Conservation (phyloP, 2,888 invertebrate genomes). For the Norana najaformis region DNA sequence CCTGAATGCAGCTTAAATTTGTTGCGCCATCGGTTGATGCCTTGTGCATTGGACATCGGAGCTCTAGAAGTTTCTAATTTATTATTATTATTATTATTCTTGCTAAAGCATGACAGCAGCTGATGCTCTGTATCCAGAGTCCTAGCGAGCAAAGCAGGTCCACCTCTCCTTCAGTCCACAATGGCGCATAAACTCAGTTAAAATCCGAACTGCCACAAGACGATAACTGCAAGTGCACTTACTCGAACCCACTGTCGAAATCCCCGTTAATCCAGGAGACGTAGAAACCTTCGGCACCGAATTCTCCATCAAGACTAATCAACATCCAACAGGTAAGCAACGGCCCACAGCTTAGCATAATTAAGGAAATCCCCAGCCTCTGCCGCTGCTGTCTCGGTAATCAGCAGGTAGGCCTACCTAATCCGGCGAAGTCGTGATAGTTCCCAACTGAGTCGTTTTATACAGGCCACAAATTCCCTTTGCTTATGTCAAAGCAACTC, state of each 20-base stretch:
- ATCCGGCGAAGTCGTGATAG: background rate
- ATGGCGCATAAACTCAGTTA: too few species aligned
- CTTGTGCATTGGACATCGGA: too few species aligned
- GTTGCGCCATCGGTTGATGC: background rate
- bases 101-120: too few species aligned
- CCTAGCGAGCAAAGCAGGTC: background rate
- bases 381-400: too few species aligned
- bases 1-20: background rate
- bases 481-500: background rate
- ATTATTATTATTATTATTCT: too few species aligned
- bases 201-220: too few species aligned
- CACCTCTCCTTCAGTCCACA: background rate
- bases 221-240: background rate
- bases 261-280: background rate
- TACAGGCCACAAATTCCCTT: background rate
- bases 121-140: too few species aligned
- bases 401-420: background rate
- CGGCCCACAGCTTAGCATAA: background rate
- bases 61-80: too few species aligned
- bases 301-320: background rate
- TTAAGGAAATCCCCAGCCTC: background rate
- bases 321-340: background rate
- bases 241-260: background rate
- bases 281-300: too few species aligned
- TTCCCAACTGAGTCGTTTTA: background rate